Evolutionary conservation across 2,113 vertebrate species (phyloP), one percentile per base, ranked within the genome.

Genomic region (Stegastes partitus): DNA sequence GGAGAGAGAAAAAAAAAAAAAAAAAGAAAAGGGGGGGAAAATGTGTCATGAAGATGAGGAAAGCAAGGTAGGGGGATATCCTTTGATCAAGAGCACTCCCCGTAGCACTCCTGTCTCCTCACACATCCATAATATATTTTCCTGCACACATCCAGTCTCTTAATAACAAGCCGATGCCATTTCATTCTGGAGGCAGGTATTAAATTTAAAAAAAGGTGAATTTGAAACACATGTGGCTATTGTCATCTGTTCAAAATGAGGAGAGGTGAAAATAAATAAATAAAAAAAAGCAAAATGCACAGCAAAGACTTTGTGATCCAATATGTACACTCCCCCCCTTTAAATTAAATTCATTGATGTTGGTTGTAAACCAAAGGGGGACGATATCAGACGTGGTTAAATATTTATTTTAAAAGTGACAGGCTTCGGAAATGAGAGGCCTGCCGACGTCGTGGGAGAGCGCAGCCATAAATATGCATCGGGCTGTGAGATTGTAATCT

Each of bases 401-500:
- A 88, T 86, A 84, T 84, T 68, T 68, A 66, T 80, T 81, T 79
- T 51, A 63, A 81, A 84, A 65, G 69, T 71, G 81, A 53, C 68
- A 7, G 37, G 79, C 68, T 74, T 88, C 84, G 87, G 90, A 94
- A 93, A 92, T 92, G 88, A 93, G 90, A 91, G 61, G 50, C 57
- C 68, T 67, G 81, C 75, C 50, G 53, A 62, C 55, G 59, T 76
- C 64, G 31, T 22, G 58, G 77, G 73, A 79, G 64, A 45, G 39
- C 75, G 57, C 77, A 69, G 72, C 86, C 84, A 93, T 93, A 91
- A 94, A 94, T 93, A 93, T 93, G 82, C 84, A 93, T 91, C 68
- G 31, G 45, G 56, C 67, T 64, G 82, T 18, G 58, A 67, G 83
- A 90, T 91, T 74, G 65, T 84, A 87, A 92, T 92, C 89, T 72